These are phyloP conservation scores for Lepidothrix coronata DNA, from an alignment of 2,113 vertebrate genomes.

Conservation along the genomic window DNA sequence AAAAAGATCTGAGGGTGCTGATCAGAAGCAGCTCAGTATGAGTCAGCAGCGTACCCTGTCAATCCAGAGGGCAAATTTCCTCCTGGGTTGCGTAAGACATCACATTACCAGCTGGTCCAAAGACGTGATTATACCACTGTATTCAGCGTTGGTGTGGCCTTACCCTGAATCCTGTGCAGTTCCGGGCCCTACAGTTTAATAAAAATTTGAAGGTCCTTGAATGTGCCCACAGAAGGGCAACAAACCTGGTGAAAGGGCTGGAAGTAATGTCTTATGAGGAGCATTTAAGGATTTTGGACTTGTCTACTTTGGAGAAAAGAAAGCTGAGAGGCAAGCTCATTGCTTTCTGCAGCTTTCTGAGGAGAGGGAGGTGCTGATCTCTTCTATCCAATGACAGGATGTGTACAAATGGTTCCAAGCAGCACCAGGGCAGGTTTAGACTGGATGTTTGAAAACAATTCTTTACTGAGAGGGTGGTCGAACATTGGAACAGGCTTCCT, in stretches of 20 bases:
- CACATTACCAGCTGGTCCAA: rapidly evolving
- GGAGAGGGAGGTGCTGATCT: background rate
- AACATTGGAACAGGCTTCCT: background rate
- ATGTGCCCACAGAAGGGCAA: background rate
- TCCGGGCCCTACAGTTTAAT: too few relatives aligned
- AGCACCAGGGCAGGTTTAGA: background rate
- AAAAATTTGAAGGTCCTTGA: background rate
- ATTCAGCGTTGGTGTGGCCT: rapidly evolving
- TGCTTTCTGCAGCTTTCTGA: background rate
- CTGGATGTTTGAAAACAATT: background rate
- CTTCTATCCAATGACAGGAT: background rate
- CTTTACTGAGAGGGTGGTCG: background rate
- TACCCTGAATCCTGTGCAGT: rapidly evolving
- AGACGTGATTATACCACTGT: background rate
- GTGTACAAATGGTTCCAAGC: background rate
- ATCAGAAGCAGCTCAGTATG: background rate
- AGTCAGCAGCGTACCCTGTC: background rate
- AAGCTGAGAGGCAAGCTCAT: background rate
- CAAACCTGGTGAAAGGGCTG: background rate
- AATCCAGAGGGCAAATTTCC: background rate
- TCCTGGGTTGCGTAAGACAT: background rate
- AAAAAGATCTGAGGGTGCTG: background rate
- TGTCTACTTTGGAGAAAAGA: background rate
- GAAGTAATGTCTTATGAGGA: background rate
- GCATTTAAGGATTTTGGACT: background rate